phyloP scores from a whole-genome alignment of 1,140 invertebrate species.

The Teleogryllus occipitalis region DNA sequence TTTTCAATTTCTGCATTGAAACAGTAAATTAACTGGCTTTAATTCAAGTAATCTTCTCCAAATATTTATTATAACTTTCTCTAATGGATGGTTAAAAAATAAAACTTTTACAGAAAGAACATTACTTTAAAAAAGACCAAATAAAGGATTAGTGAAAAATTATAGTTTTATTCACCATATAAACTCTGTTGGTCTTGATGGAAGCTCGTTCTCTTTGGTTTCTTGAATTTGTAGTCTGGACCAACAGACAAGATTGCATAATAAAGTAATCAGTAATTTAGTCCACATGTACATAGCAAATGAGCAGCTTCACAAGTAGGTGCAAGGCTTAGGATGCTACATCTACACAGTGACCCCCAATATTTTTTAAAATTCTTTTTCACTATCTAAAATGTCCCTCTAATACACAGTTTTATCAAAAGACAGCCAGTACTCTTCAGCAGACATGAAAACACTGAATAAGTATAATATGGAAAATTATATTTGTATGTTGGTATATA shows the following conservation, averaged over 20 bases:
- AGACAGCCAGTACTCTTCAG: not conserved
- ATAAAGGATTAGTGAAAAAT: not conserved
- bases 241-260: not conserved
- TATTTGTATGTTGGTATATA: not conserved
- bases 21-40: no score
- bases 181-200: not conserved
- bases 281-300: not conserved
- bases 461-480: not conserved
- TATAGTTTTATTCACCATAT: not conserved
- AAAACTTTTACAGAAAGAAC: no score
- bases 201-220: not conserved
- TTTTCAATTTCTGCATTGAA: no score
- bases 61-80: no score
- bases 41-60: no score
- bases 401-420: constrained; percentile 1
- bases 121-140: not conserved
- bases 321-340: not conserved
- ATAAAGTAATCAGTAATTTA: not conserved
- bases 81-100: no score
- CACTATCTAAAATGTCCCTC: not conserved
- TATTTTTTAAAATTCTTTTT: not conserved
- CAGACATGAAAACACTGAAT: not conserved
- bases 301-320: not conserved
- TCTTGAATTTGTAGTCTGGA: not conserved
- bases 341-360: not conserved